These are phyloP conservation scores for Rallus limicola DNA, from an alignment of 2,113 vertebrate species.

Conservation along the genomic window DNA sequence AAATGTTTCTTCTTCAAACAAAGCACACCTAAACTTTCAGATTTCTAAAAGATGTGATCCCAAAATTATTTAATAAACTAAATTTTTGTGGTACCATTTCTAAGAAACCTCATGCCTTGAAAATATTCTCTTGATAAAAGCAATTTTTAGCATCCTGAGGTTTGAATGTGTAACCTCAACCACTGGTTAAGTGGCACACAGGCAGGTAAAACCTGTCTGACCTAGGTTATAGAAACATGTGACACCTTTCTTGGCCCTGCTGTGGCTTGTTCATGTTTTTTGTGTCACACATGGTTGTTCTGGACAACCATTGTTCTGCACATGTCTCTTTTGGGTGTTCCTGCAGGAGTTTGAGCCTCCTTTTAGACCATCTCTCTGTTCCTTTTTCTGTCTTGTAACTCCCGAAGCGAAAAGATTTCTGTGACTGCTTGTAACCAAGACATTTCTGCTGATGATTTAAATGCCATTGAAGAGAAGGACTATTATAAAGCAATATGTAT, in stretches of 20 bases:
- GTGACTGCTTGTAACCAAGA: not conserved
- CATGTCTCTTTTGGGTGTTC: not conserved
- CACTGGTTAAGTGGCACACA: not conserved
- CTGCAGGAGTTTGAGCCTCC: not conserved
- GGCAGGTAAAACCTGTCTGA: not conserved
- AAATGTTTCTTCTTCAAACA: not conserved
- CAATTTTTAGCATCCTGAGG: not conserved
- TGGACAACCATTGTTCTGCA: not conserved
- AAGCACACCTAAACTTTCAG: not conserved
- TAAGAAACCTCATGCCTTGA: not conserved
- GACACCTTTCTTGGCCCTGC: not conserved
- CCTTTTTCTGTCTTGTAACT: conserved; percentile 1
- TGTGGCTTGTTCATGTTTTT: not conserved
- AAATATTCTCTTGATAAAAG: not conserved
- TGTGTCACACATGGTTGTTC: not conserved
- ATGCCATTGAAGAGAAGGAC: not conserved
- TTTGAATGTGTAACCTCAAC: not conserved
- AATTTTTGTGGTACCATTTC: not conserved
- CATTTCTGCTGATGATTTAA: conserved; percentile 12
- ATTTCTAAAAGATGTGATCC: not conserved
- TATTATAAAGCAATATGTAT: conserved; percentile 31
- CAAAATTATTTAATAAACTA: not conserved
- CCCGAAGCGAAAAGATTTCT: not conserved
- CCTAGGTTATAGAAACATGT: not conserved
- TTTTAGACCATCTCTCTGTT: not conserved